phyloP scores from a whole-genome alignment of 2,888 invertebrate species.

The Drosophila antonietae region DNA sequence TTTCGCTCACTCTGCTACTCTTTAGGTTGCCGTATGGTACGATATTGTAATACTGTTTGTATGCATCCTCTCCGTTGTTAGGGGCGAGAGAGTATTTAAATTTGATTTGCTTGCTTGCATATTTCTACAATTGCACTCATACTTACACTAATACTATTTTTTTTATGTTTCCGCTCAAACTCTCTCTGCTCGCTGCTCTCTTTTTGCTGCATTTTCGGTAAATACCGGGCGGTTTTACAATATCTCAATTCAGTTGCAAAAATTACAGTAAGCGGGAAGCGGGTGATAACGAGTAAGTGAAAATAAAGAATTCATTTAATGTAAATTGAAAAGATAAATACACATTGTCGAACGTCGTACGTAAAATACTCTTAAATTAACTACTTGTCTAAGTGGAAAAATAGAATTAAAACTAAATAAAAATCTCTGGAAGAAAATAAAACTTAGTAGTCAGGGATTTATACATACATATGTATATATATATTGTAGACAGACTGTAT shows the following conservation, averaged over 20 bases:
- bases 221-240: neutral
- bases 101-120: neutral
- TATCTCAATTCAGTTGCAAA: conserved; percentile 1
- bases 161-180: neutral
- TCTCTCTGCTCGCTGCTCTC: neutral
- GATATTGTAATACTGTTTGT: neutral
- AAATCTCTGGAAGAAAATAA: neutral
- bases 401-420: neutral
- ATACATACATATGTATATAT: too few species aligned
- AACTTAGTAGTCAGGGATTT: neutral
- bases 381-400: too few species aligned
- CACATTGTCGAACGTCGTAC: neutral
- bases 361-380: neutral
- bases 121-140: neutral
- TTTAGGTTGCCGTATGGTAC: neutral
- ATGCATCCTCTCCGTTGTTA: neutral
- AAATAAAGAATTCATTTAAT: neutral
- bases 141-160: neutral
- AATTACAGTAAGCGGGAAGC: neutral
- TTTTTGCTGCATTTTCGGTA: neutral
- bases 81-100: neutral
- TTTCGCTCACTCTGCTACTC: neutral
- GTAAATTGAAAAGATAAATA: neutral
- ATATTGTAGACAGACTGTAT: too few species aligned
- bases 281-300: neutral